A percentile compares a stretch with the other conserved stretches of the same genome.
Evolutionary conservation across 2,113 vertebrate species (phyloP).

Genomic region (Copsychus sechellarum): DNA sequence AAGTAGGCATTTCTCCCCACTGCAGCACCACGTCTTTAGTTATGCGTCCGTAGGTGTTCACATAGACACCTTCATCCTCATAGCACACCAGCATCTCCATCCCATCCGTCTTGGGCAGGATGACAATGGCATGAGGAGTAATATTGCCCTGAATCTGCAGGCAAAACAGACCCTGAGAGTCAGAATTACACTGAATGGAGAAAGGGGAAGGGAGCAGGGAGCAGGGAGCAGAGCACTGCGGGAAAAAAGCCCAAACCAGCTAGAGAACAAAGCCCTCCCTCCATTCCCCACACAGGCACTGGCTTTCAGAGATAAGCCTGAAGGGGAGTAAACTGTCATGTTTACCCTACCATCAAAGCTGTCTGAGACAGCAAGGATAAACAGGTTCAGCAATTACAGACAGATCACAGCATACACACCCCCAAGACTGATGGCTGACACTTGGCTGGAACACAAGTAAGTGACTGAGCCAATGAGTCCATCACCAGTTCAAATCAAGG

Average conservation of each 20-base stretch:
- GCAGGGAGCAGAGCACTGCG: constrained; percentile 3
- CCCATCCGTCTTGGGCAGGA: constrained; percentile 98
- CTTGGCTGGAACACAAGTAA: neutral
- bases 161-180: constrained; percentile 18
- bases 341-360: constrained; percentile 25
- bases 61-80: constrained; percentile 98
- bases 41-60: constrained; percentile 98
- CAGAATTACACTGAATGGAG: neutral
- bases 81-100: constrained; percentile 99
- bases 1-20: constrained; percentile 99
- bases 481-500: neutral
- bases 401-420: neutral
- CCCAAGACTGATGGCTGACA: constrained; percentile 7
- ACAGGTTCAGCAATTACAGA: constrained; percentile 8
- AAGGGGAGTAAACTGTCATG: neutral
- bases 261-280: neutral
- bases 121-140: constrained; percentile 97
- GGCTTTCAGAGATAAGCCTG: constrained; percentile 19
- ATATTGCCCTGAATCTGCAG: constrained; percentile 98
- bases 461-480: neutral
- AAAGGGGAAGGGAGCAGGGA: neutral
- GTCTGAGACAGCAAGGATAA: constrained; percentile 14
- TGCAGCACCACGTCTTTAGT: constrained; percentile 99
- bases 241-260: constrained; percentile 36
- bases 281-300: neutral